Base-by-base conservation (phyloP, 23 tunicate species). In the Clavelina lepadiformis region DNA sequence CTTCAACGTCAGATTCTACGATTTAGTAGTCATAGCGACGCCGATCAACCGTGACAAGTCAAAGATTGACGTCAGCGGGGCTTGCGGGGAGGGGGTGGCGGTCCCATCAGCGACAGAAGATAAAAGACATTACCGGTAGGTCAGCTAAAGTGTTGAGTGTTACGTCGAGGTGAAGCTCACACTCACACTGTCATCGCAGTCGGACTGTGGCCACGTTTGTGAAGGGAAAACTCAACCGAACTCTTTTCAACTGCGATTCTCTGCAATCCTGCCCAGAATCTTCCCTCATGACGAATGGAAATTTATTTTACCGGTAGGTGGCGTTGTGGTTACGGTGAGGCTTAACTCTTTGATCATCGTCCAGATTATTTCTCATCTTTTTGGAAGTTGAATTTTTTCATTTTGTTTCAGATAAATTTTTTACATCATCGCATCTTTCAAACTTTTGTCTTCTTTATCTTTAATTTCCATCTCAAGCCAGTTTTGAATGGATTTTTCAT, bases 151-250 rank as follows among this genome's bases (percentile, higher is more conserved):
- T n/a, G 15, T 11, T 44, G 15, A 11, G 18, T 44, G 13, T 11
- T 11, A 44, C 18, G 15, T 44, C 50, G 18, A 11, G 50, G 13
- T 15, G 11, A 11, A 44, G 49, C 49, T 11, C 49, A 15, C 15
- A 44, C n/a, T n/a, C n/a, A n/a, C n/a, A n/a, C n/a, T 58, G 3
- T 11, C 3, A 5, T 63, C 38, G 22, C 85, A 88, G 96, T 35
- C 47, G 33, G 61, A 88, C 96, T 8, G 82, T 81, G 2, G 96
- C 96, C 54, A 88, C 86, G 4, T 88, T 80, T 49, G 82, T 88
- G 28, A 67, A 73, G 46, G 96, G 96, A 15, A 80, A 80, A 51
- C 58, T 88, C 31, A 88, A 80, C 44, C 33, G 78, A 2, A 59
- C 60, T 11, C 38, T 68, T 28, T 88, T 88, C 34, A 22, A 74